Conservation (phyloP, 2,888 invertebrate genomes). For the Pristionchus entomophagus region DNA sequence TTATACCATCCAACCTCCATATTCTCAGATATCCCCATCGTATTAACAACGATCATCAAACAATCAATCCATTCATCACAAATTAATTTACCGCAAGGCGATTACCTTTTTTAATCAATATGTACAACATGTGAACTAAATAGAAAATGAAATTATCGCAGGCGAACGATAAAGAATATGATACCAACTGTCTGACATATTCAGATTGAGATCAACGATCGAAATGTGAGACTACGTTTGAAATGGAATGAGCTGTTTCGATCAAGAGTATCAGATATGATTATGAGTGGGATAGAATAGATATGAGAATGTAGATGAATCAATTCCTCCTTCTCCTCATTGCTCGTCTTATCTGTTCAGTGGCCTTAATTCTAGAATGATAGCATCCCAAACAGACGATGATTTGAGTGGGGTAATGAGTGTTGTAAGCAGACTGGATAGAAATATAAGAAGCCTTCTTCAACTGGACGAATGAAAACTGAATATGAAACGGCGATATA, state of each 20-base stretch:
- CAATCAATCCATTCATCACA: neutral
- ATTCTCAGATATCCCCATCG: conserved; percentile 22
- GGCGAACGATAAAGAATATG: neutral
- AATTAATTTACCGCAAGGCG: neutral
- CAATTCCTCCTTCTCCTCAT: neutral
- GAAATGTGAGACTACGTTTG: neutral
- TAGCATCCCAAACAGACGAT: neutral
- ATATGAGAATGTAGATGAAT: no score
- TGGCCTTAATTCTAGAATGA: no score
- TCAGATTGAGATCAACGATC: neutral
- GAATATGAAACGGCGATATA: neutral
- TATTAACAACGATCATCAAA: neutral
- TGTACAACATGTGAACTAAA: neutral
- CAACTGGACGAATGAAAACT: neutral
- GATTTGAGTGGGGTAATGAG: neutral
- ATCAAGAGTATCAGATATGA: no score
- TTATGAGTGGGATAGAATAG: no score
- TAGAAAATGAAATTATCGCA: neutral
- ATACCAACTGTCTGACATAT: no score
- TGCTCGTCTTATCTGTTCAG: no score
- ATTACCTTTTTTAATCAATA: neutral
- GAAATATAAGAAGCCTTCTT: neutral
- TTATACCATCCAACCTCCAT: neutral
- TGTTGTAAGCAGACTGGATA: neutral
- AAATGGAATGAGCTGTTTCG: neutral